Conservation (phyloP, 2,888 invertebrate genomes). For the Anagyrus pseudococci region DNA sequence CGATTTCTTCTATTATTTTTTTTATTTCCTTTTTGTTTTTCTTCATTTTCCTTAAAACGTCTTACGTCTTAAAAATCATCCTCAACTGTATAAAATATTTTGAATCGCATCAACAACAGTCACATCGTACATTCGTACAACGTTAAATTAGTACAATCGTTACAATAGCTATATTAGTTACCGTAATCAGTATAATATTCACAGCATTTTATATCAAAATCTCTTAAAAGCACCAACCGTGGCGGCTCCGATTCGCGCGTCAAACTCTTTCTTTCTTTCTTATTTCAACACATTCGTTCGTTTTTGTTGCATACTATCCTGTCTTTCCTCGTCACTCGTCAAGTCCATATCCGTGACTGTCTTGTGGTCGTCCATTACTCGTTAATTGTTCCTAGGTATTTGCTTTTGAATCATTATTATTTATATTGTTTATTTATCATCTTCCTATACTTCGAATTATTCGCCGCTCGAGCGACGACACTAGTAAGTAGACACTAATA, state of each 20-base stretch:
- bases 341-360: no score
- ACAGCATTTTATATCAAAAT: slow-evolving; percentile 62
- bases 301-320: not conserved
- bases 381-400: not conserved
- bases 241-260: slow-evolving; percentile 47
- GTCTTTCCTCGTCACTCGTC: no score
- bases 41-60: no score
- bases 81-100: slow-evolving; percentile 62
- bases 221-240: slow-evolving; percentile 60
- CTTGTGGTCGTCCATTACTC: not conserved
- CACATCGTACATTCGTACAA: slow-evolving; percentile 60
- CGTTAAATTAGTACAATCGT: slow-evolving; percentile 56
- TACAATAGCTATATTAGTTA: slow-evolving; percentile 58
- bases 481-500: no score
- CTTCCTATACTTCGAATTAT: not conserved
- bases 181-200: slow-evolving; percentile 62
- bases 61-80: slow-evolving; percentile 26
- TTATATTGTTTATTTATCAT: no score
- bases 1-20: not conserved
- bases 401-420: not conserved
- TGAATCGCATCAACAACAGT: slow-evolving; percentile 62
- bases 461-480: no score
- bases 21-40: slow-evolving; percentile 11
- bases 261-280: slow-evolving; percentile 8
- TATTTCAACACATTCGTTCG: slow-evolving; percentile 13